A percentile compares a stretch with the other conserved stretches of the same genome.
Conservation (phyloP, 2,888 invertebrate species). For the Pristionchus mayeri region DNA sequence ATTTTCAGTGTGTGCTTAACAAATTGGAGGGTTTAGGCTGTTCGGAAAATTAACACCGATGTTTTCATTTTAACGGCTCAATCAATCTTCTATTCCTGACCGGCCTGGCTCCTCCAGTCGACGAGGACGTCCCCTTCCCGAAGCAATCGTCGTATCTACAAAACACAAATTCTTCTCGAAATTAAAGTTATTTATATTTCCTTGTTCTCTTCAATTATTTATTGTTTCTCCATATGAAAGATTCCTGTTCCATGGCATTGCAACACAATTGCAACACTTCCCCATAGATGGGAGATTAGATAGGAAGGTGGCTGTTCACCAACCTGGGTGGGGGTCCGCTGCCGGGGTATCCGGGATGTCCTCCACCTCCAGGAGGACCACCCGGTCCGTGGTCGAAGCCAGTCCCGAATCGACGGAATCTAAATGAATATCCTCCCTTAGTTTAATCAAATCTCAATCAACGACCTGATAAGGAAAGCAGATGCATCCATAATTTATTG, state of each 20-base stretch:
- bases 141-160: constrained; percentile 14
- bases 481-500: too few species aligned
- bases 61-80: too few species aligned
- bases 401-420: constrained; percentile 30
- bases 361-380: constrained; percentile 46
- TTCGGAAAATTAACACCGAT: too few species aligned
- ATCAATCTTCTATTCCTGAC: too few species aligned
- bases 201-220: too few species aligned
- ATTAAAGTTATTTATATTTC: neutral
- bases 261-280: neutral
- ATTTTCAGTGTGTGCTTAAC: too few species aligned
- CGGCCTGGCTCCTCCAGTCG: neutral
- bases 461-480: neutral
- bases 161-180: neutral
- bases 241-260: neutral
- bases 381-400: constrained; percentile 49
- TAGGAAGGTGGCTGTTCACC: too few species aligned
- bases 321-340: neutral
- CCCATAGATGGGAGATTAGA: neutral
- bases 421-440: neutral
- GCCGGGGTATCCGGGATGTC: constrained; percentile 29
- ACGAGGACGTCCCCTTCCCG: constrained; percentile 12
- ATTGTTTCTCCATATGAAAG: neutral
- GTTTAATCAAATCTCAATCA: neutral
- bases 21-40: too few species aligned